Evolutionary conservation across 2,888 invertebrate genomes (phyloP).

Genomic region (Deilephila porcellus): DNA sequence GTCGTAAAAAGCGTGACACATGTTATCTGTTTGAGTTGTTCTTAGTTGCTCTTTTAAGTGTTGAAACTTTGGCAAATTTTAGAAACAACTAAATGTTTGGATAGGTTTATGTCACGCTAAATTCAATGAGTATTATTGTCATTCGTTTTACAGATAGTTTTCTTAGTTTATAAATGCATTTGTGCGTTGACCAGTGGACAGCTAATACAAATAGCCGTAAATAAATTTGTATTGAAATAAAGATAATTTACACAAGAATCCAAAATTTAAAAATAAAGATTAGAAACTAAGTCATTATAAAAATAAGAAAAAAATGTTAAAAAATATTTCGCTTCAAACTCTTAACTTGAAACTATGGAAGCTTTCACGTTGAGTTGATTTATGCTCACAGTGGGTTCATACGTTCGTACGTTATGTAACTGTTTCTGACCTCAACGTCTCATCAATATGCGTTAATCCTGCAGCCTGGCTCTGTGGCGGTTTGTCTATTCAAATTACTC

Average conservation of each 20-base stretch:
- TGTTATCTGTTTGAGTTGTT: background rate
- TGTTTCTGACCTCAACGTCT: slow-evolving; percentile 73
- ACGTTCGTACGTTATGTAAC: slow-evolving; percentile 69
- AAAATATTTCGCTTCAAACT: slow-evolving; percentile 40
- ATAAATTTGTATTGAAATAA: no score
- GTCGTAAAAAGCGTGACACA: slow-evolving; percentile 16
- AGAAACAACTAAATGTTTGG: background rate
- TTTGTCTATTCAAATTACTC: slow-evolving; percentile 45
- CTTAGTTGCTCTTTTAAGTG: background rate
- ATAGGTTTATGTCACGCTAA: no score
- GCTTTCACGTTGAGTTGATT: slow-evolving; percentile 70
- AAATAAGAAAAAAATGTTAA: background rate
- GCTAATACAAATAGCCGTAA: no score
- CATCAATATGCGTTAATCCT: slow-evolving; percentile 72
- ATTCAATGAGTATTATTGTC: no score
- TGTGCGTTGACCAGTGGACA: no score
- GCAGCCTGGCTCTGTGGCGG: slow-evolving; percentile 46
- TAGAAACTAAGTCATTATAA: no score
- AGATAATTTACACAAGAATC: no score
- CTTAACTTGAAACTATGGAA: slow-evolving; percentile 49
- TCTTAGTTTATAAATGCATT: no score
- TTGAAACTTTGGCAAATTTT: background rate
- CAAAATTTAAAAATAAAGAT: no score
- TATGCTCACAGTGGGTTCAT: slow-evolving; percentile 73
- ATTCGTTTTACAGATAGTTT: no score